Evolutionary conservation across 2,888 invertebrate genomes (phyloP).

Genomic region (Polymixis flavicincta): DNA sequence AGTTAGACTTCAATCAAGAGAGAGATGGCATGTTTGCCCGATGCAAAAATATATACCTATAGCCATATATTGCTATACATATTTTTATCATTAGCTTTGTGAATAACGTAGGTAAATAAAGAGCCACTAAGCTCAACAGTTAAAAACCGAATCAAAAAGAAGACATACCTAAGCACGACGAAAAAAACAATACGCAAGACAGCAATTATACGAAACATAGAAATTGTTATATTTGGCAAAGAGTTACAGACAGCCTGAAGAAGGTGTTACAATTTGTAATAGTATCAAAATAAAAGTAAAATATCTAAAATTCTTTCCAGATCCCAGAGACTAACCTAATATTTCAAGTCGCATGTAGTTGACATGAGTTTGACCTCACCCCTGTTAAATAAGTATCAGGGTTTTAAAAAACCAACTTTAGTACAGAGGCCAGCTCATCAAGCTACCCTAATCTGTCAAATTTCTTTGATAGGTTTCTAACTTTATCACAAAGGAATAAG

Average conservation of each 20-base stretch:
- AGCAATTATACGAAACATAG: neutral
- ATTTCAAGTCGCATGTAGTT: too few species aligned
- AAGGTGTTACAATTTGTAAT: neutral
- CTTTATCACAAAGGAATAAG: too few species aligned
- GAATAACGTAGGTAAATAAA: neutral
- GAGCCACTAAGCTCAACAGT: neutral
- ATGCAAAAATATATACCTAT: too few species aligned
- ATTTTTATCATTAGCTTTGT: neutral
- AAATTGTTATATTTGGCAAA: neutral
- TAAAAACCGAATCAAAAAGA: neutral
- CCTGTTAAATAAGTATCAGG: too few species aligned
- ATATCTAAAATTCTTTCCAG: neutral
- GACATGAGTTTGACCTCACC: too few species aligned
- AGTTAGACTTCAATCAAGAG: neutral
- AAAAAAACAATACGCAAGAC: neutral
- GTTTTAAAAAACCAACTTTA: too few species aligned
- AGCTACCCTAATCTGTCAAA: too few species aligned
- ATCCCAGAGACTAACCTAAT: too few species aligned
- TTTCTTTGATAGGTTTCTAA: too few species aligned
- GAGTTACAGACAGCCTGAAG: neutral
- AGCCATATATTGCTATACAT: too few species aligned
- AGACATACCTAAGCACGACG: too few species aligned
- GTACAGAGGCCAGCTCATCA: too few species aligned
- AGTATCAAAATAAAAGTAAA: neutral
- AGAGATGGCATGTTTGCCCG: neutral